Evolutionary conservation across 2,797 vertebrate species (phyloP), one percentile per base, ranked within the genome.

Genomic region (Numenius phaeopus): DNA sequence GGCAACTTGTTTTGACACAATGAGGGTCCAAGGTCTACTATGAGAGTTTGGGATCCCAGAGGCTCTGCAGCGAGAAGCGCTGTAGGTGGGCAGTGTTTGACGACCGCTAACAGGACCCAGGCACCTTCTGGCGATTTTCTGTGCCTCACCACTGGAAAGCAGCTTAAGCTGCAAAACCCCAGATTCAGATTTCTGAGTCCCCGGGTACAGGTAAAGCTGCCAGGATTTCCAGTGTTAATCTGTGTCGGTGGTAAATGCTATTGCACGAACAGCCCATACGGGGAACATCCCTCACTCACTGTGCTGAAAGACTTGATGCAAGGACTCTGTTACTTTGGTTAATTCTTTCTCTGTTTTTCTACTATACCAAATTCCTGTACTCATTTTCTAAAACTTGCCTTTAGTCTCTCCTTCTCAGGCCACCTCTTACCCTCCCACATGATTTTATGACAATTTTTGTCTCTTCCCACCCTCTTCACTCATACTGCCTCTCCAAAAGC

Each of bases 191-290:
- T 96, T 83, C 84, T 26, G 57, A 93, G 88, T 95, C 91, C 79
- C 93, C 1, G 9, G 76, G 61, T 39, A 67, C 58, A 23, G 1
- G 34, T 88, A 88, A 94, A 93, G 65, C 69, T 93, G 61, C 57
- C 73, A 91, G 87, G 88, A 91, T 81, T 93, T 94, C 57, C 85
- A 94, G 87, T 26, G 85, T 86, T 95, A 91, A 94, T 91, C 71
- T 83, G 65, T 71, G 72, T 34, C 0, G 0, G 44, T 57, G 82
- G 72, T 78, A 94, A 94, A 96, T 19, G 87, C 70, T 59, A 44
- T 17, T 65, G 75, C 44, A 65, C 2, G 65, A 80, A 39, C 14
- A 85, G 75, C 44, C 84, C 75, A 14, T 37, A 62, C 54, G 55
- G 54, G 47, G 67, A 94, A 55, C 93, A 89, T 80, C 96, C 50